These are phyloP conservation scores for Pampusana beccarii DNA, from an alignment of 2,113 vertebrate species.

Conservation along the genomic window DNA sequence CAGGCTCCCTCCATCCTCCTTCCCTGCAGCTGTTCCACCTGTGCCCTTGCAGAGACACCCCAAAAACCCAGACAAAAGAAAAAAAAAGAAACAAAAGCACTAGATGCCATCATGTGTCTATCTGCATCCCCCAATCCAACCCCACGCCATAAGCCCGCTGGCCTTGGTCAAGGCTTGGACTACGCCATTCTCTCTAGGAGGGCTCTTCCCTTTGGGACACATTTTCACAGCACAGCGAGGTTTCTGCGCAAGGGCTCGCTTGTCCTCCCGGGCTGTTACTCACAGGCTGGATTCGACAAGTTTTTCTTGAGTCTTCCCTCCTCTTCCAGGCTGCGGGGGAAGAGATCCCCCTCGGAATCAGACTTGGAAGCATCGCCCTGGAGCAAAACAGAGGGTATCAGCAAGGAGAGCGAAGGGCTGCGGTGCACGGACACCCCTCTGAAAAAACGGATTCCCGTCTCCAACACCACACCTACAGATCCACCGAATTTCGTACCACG, in stretches of 20 bases:
- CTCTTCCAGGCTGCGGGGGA: conserved; percentile 86
- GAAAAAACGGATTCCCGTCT: neutral
- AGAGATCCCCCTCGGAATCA: conserved; percentile 88
- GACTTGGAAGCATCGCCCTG: conserved; percentile 93
- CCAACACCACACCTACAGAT: conserved; percentile 54
- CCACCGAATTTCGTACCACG: conserved; percentile 29
- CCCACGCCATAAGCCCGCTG: neutral
- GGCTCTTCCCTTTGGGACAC: neutral
- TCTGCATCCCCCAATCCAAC: neutral
- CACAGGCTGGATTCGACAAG: conserved; percentile 83
- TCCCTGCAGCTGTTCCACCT: neutral
- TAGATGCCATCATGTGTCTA: neutral
- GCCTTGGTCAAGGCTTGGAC: neutral
- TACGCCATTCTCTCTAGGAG: neutral
- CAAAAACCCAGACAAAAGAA: neutral
- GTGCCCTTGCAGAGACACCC: neutral
- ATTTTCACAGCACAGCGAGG: neutral
- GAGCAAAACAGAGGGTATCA: conserved; percentile 60
- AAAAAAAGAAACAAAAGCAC: too few species aligned
- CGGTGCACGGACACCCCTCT: neutral
- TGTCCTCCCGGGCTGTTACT: conserved; percentile 51
- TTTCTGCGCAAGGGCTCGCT: neutral
- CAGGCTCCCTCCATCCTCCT: neutral
- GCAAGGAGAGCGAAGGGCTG: neutral
- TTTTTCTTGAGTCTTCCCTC: conserved; percentile 86